A percentile compares a stretch with the other conserved stretches of the same genome.
Evolutionary conservation across 92 coral and sea anemone species (phyloP).

Genomic region (Galaxea fascicularis): DNA sequence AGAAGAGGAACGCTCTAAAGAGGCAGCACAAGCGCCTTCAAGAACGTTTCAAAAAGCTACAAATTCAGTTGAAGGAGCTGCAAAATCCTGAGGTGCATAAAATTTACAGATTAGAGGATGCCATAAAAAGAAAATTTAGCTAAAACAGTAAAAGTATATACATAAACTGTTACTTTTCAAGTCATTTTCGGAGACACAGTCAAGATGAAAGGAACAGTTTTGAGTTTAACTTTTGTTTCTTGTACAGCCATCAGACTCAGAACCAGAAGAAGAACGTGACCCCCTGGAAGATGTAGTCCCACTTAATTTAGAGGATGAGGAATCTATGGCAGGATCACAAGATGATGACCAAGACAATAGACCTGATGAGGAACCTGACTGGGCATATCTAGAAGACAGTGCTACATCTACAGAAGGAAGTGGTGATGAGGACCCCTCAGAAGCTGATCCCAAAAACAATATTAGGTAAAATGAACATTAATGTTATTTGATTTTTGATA

Average conservation of each 20-base stretch:
- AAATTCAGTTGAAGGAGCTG: constrained; percentile 9
- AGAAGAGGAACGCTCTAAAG: constrained; percentile 16
- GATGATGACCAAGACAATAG: neutral
- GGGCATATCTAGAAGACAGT: constrained; percentile 17
- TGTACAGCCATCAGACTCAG: constrained; percentile 7
- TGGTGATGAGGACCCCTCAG: constrained; percentile 9
- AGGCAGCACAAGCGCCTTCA: constrained; percentile 8
- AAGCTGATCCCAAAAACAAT: neutral
- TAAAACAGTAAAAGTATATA: neutral
- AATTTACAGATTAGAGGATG: constrained; percentile 6
- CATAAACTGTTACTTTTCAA: constrained; percentile 5
- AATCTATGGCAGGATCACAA: constrained; percentile 4
- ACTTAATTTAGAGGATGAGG: constrained; percentile 12
- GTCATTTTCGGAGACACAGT: neutral
- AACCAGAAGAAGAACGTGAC: constrained; percentile 6
- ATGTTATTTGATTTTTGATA: constrained; percentile 8
- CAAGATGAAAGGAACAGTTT: constrained; percentile 7
- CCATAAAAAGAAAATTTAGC: constrained; percentile 1
- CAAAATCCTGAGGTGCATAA: constrained; percentile 5
- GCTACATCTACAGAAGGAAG: neutral
- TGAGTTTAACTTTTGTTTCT: constrained; percentile 9
- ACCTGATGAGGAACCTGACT: constrained; percentile 14
- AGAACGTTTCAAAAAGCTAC: neutral
- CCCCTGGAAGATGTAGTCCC: constrained; percentile 2
- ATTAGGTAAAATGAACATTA: neutral